Evolutionary conservation across 2,113 vertebrate species (phyloP).

Genomic region (Miniopterus natalensis): DNA sequence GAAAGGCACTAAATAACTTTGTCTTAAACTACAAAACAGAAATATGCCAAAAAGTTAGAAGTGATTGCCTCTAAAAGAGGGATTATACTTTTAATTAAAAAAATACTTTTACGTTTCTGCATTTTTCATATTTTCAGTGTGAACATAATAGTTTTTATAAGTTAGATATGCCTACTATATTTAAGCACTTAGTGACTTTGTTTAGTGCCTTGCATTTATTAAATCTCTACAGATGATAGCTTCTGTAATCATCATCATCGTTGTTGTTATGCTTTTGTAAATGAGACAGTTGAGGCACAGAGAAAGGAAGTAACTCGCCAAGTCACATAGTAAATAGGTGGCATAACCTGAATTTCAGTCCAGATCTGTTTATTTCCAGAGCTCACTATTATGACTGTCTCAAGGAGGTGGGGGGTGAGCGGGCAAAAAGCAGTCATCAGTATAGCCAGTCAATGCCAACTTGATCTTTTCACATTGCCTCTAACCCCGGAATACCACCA

Average conservation of each 20-base stretch:
- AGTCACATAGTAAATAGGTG: not conserved
- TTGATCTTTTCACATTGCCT: not conserved
- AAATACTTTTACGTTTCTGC: not conserved
- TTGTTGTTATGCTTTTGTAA: slow-evolving; percentile 23
- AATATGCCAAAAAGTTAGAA: slow-evolving; percentile 24
- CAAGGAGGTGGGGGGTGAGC: not conserved
- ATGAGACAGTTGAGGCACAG: not conserved
- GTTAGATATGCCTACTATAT: not conserved
- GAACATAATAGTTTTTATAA: not conserved
- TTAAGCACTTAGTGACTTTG: not conserved
- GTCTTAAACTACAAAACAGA: slow-evolving; percentile 38
- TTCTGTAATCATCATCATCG: not conserved
- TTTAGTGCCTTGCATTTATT: slow-evolving; percentile 19
- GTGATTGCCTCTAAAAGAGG: not conserved
- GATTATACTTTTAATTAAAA: not conserved
- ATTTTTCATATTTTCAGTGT: slow-evolving; percentile 42
- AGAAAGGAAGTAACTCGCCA: not conserved
- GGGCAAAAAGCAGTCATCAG: not conserved
- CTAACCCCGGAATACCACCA: not conserved
- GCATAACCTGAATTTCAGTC: not conserved
- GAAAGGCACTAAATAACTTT: slow-evolving; percentile 28
- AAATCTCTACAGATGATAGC: slow-evolving; percentile 7
- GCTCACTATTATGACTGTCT: not conserved
- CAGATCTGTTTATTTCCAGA: not conserved
- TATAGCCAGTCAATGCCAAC: not conserved